Conservation (phyloP, 2,113 vertebrate genomes). For the Perccottus glenii region DNA sequence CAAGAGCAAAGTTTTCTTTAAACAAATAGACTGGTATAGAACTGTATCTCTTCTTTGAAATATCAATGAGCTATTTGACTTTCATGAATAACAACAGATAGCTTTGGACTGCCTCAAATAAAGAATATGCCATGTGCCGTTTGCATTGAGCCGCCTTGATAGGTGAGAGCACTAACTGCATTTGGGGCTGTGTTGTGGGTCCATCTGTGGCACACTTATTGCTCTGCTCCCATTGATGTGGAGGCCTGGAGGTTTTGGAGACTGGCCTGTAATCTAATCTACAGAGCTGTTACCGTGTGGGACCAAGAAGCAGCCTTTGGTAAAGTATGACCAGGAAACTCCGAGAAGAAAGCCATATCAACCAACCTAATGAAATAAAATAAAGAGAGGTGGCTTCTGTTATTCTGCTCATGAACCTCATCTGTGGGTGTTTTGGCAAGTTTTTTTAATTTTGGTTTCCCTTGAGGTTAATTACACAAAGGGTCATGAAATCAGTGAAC, state of each 20-base stretch:
- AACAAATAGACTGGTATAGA: constrained; percentile 5
- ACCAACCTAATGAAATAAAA: no score
- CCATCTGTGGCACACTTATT: constrained; percentile 54
- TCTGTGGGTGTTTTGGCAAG: no score
- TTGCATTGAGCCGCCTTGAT: background rate
- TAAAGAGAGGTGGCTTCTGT: no score
- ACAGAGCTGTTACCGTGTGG: constrained; percentile 3
- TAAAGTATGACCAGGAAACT: background rate
- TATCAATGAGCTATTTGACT: constrained; percentile 71
- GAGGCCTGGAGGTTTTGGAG: constrained; percentile 53
- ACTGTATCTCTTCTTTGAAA: constrained; percentile 39
- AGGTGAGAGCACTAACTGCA: constrained; percentile 52
- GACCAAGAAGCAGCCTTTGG: constrained; percentile 9
- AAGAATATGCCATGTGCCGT: constrained; percentile 5
- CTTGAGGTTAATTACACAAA: no score
- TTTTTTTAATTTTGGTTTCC: no score
- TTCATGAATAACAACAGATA: constrained; percentile 52
- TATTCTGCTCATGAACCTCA: no score
- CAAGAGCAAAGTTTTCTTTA: background rate
- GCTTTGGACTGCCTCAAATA: constrained; percentile 15
- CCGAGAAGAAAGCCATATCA: no score
- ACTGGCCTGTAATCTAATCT: constrained; percentile 64
- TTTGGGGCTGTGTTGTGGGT: constrained; percentile 57
- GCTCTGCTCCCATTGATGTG: constrained; percentile 41
- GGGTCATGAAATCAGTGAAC: no score